Evolutionary conservation across 2,888 invertebrate species (phyloP), one percentile per base, ranked within the genome.

Genomic region (Drosophila conformis): DNA sequence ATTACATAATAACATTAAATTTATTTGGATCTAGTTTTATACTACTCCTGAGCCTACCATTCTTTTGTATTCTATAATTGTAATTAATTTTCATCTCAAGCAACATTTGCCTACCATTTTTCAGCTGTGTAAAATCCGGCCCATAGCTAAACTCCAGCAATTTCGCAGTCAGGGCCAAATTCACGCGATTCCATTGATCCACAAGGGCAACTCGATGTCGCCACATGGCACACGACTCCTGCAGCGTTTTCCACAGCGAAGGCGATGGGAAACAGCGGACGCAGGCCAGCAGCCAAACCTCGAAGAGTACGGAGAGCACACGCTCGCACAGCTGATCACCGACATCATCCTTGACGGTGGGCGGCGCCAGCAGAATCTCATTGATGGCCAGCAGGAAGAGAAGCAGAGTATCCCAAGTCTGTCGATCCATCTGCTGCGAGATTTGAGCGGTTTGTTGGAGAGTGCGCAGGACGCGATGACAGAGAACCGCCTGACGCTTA

Each of bases 101-200:
- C 4, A 2, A 18, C 33, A 49, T 5, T 2, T 46, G 93, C 95
- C 93, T 91, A 97, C 97, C 95, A 89, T 97, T 95, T 91, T 97
- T 97, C 86, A 97, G 94, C 85, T 95, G 96, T 0, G 97, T 97
- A 94, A 97, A 97, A 68, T 95, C 94, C 10, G 97, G 95, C 0
- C 98, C 98, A 93, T 98, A 98, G 95, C 98, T 97, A 91, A 98
- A 97, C 76, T 95, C 94, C 27, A 99, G 94, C 58, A 99, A 94
- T 51, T 96, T 94, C 2, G 97, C 96, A 0, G 98, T 98, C 69
- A 99, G 94, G 2, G 97, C 97, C 57, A 98, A 94, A 93, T 98
- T 98, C 38, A 98, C 97, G 75, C 98, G 95, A 93, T 98, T 97
- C 99, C 99, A 99, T 91, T 99, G 99, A 92, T 97, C 97, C 33